Percentiles rank a stretch among this genome's conserved stretches.
Conservation (phyloP, 2,888 invertebrate genomes). For the Himalopsyche anomala region DNA sequence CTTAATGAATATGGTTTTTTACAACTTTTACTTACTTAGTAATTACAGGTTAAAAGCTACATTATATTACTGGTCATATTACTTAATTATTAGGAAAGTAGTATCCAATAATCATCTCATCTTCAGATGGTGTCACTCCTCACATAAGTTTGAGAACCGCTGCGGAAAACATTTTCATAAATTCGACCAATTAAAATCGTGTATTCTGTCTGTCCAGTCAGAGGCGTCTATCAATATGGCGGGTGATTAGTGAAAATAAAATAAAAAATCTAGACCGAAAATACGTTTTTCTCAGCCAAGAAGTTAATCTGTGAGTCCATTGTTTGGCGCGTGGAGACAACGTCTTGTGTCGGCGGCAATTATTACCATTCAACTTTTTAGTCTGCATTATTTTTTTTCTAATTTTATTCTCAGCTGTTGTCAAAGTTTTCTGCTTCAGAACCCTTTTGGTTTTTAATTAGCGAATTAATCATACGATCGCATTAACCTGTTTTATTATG, state of each 20-base stretch:
- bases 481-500: too few relatives aligned
- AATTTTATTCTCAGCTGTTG: conserved; percentile 4
- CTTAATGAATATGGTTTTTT: too few relatives aligned
- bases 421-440: neutral
- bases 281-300: conserved; percentile 15
- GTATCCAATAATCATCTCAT: too few relatives aligned
- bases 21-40: too few relatives aligned
- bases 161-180: neutral
- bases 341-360: neutral
- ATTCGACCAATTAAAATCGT: neutral
- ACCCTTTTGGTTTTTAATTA: too few relatives aligned
- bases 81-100: too few relatives aligned
- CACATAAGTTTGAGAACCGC: neutral
- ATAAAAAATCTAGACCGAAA: neutral
- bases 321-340: conserved; percentile 21
- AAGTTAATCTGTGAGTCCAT: conserved; percentile 1
- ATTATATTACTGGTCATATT: too few relatives aligned
- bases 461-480: too few relatives aligned
- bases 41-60: too few relatives aligned
- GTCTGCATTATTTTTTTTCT: neutral
- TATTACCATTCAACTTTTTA: conserved; percentile 34
- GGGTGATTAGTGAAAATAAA: conserved; percentile 13
- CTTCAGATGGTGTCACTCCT: neutral
- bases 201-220: neutral
- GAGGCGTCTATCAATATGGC: conserved; percentile 23